Conservation (phyloP, 1,140 invertebrate genomes). For the fruit fly (Drosophila melanogaster) region DNA sequence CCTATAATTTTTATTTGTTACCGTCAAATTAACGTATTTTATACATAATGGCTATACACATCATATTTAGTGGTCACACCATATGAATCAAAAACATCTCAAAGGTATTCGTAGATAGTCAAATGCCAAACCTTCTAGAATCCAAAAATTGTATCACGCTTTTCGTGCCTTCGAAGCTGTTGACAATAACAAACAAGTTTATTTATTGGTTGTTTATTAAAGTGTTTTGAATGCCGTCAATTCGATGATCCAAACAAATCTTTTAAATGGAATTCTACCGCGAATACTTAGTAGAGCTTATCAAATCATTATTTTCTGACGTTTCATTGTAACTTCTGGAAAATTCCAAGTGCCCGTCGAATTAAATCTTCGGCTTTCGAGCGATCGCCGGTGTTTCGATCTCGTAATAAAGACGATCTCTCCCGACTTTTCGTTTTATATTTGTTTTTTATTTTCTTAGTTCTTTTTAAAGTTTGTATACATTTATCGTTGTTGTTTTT, state of each 20-base stretch:
- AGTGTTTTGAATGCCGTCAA: conserved; percentile 3
- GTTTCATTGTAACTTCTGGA: conserved; percentile 32
- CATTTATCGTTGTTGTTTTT: conserved; percentile 22
- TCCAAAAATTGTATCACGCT: neutral
- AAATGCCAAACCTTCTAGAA: neutral
- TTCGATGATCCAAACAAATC: conserved; percentile 16
- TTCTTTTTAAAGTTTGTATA: neutral
- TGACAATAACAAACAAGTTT: neutral
- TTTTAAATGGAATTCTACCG: conserved; percentile 3
- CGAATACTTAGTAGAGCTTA: conserved; percentile 9
- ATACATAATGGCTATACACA: no score
- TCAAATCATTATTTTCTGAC: conserved; percentile 19
- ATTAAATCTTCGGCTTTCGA: conserved; percentile 17
- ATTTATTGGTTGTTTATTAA: neutral
- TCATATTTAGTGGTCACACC: no score
- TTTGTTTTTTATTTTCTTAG: neutral
- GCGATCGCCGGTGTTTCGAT: conserved; percentile 9
- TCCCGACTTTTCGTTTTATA: neutral
- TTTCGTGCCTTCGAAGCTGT: neutral
- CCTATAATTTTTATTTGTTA: neutral
- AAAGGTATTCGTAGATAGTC: neutral
- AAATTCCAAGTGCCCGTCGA: conserved; percentile 17
- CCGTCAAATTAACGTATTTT: no score
- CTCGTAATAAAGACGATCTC: conserved; percentile 2
- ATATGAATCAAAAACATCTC: neutral